Evolutionary conservation across 2,888 invertebrate species (phyloP), one percentile per base, ranked within the genome.

Genomic region (Noctua janthe): DNA sequence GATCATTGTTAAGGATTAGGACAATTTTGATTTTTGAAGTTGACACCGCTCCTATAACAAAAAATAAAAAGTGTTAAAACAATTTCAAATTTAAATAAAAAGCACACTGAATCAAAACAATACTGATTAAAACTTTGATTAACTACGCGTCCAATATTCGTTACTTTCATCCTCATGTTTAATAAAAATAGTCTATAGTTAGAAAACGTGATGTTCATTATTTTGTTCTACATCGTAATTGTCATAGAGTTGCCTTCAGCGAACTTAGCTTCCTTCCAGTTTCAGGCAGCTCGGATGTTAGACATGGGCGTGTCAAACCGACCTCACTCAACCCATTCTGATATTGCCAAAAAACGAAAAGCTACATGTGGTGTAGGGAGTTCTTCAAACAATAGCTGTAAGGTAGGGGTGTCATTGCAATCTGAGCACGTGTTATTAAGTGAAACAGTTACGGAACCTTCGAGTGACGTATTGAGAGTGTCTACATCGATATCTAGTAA

Each of bases 21-120:
- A 1, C 11, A 39, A 20, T 67, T 69, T 29, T 15, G 15, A 15
- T 29, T 47, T 20, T 47, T 69, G 1, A 35, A 35, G 20, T 39
- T 23, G 10, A 47, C 20, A 23, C 11, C 29, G 43, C 20, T 29
- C 11, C 29, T 35, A 17, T 20, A 17, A 47, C 4, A 62, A 1
- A 13, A 74, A 71, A 71, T n/a, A 51, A 49, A 51, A 74, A n/a
- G 20, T 39, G 17, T 78, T 70, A 49, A 69, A 64, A 56, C 56
- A 76, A 81, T 51, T 56, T 62, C 35, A 62, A 15, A 62, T 39
- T 71, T 64, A 67, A 78, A 47, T 72, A 29, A 75, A 23, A 66
- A 59, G 47, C 64, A 72, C n/a, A 64, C 83, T 71, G 20, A 71
- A 78, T 64, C 86, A 78, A 78, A 85, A 83, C 62, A 85, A 29